phyloP scores from a whole-genome alignment of 2,888 invertebrate genomes.

The Lepetodrilus schrolli region DNA sequence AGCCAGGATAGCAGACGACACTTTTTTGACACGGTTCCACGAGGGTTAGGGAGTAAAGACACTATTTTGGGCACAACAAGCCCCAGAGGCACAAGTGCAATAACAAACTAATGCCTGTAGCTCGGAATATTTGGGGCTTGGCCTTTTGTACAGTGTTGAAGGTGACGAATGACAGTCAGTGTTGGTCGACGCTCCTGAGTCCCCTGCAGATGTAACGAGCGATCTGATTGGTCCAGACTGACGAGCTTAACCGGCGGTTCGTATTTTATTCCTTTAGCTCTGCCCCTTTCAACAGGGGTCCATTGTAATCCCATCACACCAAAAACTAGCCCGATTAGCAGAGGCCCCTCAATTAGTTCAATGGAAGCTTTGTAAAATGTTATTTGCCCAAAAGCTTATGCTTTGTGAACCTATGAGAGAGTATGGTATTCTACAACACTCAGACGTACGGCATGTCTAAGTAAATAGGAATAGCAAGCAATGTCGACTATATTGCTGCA shows the following conservation, averaged over 20 bases:
- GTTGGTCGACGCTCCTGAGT: not conserved
- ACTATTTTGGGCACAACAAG: slow-evolving; percentile 39
- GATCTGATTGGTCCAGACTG: slow-evolving; percentile 29
- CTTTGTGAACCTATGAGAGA: slow-evolving; percentile 28
- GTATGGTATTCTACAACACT: slow-evolving; percentile 25
- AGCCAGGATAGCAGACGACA: slow-evolving; percentile 29
- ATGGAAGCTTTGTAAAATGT: slow-evolving; percentile 29
- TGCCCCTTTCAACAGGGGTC: slow-evolving; percentile 27
- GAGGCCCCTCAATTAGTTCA: slow-evolving; percentile 31
- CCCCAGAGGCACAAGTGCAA: slow-evolving; percentile 48
- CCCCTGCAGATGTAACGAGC: slow-evolving; percentile 18
- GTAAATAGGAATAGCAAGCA: slow-evolving; percentile 15
- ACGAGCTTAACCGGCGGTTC: slow-evolving; percentile 11
- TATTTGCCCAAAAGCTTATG: slow-evolving; percentile 36
- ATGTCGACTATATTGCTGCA: not conserved
- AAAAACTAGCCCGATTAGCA: slow-evolving; percentile 32
- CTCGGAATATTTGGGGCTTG: slow-evolving; percentile 42
- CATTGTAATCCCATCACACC: slow-evolving; percentile 32
- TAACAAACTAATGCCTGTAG: slow-evolving; percentile 45
- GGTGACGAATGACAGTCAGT: slow-evolving; percentile 24
- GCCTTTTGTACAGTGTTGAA: slow-evolving; percentile 32
- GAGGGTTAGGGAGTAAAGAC: slow-evolving; percentile 7
- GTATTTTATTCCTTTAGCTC: slow-evolving; percentile 15
- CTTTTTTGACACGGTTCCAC: not conserved
- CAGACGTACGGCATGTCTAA: slow-evolving; percentile 8